Percentiles rank a stretch among this genome's conserved stretches.
Evolutionary conservation across 37 sponge, comb jelly and placozoan species (phyloP).

Genomic region (Haliclona indistincta): DNA sequence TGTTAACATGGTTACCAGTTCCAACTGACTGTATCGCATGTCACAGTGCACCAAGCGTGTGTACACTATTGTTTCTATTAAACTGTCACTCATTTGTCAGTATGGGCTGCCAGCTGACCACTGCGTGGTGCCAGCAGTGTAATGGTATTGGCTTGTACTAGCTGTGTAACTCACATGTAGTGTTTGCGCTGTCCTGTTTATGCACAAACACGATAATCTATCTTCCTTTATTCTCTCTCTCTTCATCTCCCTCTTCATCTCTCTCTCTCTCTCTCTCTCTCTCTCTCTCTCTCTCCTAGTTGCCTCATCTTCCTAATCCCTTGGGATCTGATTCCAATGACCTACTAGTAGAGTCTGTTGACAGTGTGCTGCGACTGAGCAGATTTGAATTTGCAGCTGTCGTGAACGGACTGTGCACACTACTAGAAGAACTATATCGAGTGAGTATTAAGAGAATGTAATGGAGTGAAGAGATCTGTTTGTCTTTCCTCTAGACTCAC

Average conservation of each 20-base stretch:
- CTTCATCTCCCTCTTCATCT: background rate
- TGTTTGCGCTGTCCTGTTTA: too few relatives aligned
- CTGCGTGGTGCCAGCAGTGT: too few relatives aligned
- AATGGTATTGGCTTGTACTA: too few relatives aligned
- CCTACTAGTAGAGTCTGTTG: slow-evolving; percentile 24
- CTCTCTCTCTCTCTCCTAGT: slow-evolving; percentile 15
- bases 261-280: background rate
- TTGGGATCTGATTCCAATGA: slow-evolving; percentile 7
- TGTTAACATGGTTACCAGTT: too few relatives aligned
- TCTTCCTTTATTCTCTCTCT: slow-evolving; percentile 3
- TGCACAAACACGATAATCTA: too few relatives aligned
- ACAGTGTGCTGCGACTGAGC: slow-evolving; percentile 40
- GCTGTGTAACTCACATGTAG: too few relatives aligned
- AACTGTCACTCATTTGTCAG: too few relatives aligned
- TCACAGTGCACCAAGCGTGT: too few relatives aligned
- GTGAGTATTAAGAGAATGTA: background rate
- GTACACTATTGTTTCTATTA: too few relatives aligned
- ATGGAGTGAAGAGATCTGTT: background rate
- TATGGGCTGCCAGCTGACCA: too few relatives aligned
- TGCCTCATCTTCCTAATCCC: slow-evolving; percentile 35
- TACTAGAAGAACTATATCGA: slow-evolving; percentile 52
- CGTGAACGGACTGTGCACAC: slow-evolving; percentile 16
- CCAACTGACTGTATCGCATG: too few relatives aligned
- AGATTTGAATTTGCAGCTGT: slow-evolving; percentile 33
- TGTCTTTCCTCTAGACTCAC: slow-evolving; percentile 21